These are phyloP conservation scores for Myotis planiceps DNA, from an alignment of 2,797 vertebrate species.

Conservation along the genomic window DNA sequence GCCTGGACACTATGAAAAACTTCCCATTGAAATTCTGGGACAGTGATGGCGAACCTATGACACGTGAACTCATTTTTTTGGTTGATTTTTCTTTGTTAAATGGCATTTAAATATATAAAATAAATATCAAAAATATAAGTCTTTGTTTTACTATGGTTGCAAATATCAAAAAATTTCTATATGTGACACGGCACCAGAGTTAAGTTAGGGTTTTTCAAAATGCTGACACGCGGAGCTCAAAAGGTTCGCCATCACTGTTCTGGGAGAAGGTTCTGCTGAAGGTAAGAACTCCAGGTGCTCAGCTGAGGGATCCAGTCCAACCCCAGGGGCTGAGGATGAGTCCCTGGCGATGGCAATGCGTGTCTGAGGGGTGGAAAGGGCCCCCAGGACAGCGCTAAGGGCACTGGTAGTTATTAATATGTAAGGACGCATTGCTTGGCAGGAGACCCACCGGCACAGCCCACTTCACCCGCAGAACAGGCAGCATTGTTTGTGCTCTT, in stretches of 20 bases:
- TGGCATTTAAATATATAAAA: too few relatives aligned
- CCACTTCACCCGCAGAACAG: constrained; percentile 53
- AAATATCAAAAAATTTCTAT: too few relatives aligned
- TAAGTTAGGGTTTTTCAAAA: too few relatives aligned
- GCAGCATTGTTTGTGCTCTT: not conserved
- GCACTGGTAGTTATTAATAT: constrained; percentile 75
- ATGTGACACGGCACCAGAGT: too few relatives aligned
- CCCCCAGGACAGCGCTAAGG: constrained; percentile 67
- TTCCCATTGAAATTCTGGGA: not conserved
- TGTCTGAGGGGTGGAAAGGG: constrained; percentile 47
- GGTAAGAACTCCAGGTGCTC: not conserved
- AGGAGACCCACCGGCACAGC: constrained; percentile 31
- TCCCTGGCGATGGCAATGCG: constrained; percentile 35
- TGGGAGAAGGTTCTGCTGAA: not conserved
- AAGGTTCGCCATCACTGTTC: too few relatives aligned
- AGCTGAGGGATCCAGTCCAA: not conserved
- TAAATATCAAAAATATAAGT: too few relatives aligned
- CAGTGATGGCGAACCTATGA: too few relatives aligned
- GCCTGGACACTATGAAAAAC: not conserved
- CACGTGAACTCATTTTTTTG: too few relatives aligned
- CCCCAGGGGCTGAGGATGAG: constrained; percentile 53
- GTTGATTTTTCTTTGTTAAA: too few relatives aligned
- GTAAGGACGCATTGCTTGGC: constrained; percentile 71
- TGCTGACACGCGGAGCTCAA: too few relatives aligned
- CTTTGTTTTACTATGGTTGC: too few relatives aligned